Base-by-base conservation (phyloP, 2,797 vertebrate species). In the Sebastes jordani region DNA sequence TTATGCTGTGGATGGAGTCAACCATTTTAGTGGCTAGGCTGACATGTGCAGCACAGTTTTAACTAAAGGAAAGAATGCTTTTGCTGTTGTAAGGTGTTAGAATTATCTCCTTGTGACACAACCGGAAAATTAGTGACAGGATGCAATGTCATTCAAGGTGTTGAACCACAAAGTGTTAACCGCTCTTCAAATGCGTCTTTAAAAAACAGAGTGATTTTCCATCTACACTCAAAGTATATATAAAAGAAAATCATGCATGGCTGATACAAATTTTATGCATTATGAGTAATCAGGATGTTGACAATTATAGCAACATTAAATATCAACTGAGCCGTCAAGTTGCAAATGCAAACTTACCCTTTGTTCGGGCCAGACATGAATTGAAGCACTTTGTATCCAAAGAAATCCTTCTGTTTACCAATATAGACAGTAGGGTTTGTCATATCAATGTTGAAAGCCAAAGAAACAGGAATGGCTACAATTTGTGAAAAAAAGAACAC, bases 321-420 rank as follows among this genome's bases (percentile, higher is more conserved):
- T 46, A 30, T 38, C 5, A 63, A n/a, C 13, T 4, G 4, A 74
- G 58, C 2, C 7, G 36, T 3, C n/a, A 5, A 36, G 20, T 3
- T 58, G 4, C 13, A 70, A 23, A 61, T n/a, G 23, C 0, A 59
- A 68, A 86, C 90, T 27, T 65, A 94, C 94, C 92, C 88, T 82
- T 92, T 95, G 10, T 74, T 30, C 1, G 1, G 5, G 1, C 74
- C 65, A n/a, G 90, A 89, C 2, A 0, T 61, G 76, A 82, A 86
- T 36, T 94, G 94, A 46, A 92, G 80, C 61, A 94, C 94, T 77
- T 92, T 93, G 86, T 94, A 94, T 22, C 94, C 94, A 81, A 91
- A 95, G 80, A 92, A 95, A 66, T 87, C 91, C 0, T 81, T 25
- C 74, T 32, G 6, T 5, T 89, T 11, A 0, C 89, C 91, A 8